A percentile compares a stretch with the other conserved stretches of the same genome.
Conservation (phyloP, 2,888 invertebrate genomes). For the Eupithecia subfuscata region DNA sequence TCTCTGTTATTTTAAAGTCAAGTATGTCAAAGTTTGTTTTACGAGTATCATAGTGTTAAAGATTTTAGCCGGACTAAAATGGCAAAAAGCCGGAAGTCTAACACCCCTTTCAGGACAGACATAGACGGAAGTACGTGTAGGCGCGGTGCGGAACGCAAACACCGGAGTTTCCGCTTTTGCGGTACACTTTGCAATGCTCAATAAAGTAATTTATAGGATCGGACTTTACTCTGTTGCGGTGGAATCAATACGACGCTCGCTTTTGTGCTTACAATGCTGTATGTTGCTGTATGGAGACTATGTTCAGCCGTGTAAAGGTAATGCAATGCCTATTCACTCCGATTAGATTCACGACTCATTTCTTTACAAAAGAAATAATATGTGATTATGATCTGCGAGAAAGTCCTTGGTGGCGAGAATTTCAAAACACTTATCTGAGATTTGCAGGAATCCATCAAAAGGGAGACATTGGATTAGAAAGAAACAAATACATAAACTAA, state of each 20-base stretch:
- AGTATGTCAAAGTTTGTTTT: not conserved
- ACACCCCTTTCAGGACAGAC: conserved; percentile 52
- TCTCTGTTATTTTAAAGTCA: not conserved
- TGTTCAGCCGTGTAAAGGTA: conserved; percentile 6
- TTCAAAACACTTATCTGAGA: not conserved
- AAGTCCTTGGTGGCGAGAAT: not conserved
- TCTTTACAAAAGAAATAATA: not conserved
- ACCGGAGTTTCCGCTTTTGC: conserved; percentile 65
- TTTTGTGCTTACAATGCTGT: conserved; percentile 24
- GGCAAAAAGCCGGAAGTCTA: conserved; percentile 24
- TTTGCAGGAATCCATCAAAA: not conserved
- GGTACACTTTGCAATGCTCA: conserved; percentile 52
- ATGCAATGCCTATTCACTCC: not conserved
- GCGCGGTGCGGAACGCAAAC: conserved; percentile 70
- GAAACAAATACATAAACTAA: not conserved
- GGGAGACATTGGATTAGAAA: not conserved
- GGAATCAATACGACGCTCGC: conserved; percentile 33
- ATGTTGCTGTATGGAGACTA: conserved; percentile 33
- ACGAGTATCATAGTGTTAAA: not conserved
- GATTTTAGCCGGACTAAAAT: conserved; percentile 19
- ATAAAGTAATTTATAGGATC: conserved; percentile 51
- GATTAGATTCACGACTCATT: not conserved
- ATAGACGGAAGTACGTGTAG: conserved; percentile 73
- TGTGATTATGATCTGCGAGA: not conserved
- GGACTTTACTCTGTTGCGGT: conserved; percentile 42